Base-by-base conservation (phyloP, 2,797 vertebrate species). In the Pseudotriccus pelzelni region DNA sequence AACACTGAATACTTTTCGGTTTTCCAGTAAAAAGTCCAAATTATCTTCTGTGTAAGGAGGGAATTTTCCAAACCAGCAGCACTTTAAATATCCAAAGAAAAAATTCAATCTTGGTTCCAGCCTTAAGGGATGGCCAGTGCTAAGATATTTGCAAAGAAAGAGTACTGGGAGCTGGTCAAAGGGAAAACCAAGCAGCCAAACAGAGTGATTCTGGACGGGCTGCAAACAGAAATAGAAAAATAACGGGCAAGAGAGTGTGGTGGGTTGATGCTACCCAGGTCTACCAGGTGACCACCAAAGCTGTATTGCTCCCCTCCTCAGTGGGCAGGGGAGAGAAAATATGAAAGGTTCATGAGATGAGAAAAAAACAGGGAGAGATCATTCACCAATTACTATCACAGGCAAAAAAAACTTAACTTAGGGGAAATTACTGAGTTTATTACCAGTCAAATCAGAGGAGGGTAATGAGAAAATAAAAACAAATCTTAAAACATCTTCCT, bases 1-100 rank as follows among this genome's bases (percentile, higher is more conserved):
- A 94, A 96, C 27, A 82, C 55, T n/a, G 64, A 84, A 91, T 92
- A 72, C 41, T 89, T 91, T 72, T 95, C 68, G 53, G 22, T 83
- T 96, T 97, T 87, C 92, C 73, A 75, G 59, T 78, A 81, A 94
- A 89, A 94, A 63, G 53, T 89, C 60, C 60, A 70, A 77, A 74
- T 75, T 87, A 93, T 91, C 76, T 46, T 95, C 66, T 72, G 66
- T 39, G 50, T 76, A 52, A 69, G 12, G 14, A 12, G 12, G n/a
- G 17, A 19, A 78, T 58, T 91, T 94, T 92, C 82, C 89, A 93
- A 94, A 96, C 64, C 78, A 91, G 7, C 66, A 91, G 21, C 7
- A 43, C 17, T 89, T 89, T 49, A 91, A 85, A 88, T 75, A 84
- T 59, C 76, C 84, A 86, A 95, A 89, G 43, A 52, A 67, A 94